Conservation (phyloP, 30 jellyfish, hydroid and myxozoan species). For the Morbakka virulenta region DNA sequence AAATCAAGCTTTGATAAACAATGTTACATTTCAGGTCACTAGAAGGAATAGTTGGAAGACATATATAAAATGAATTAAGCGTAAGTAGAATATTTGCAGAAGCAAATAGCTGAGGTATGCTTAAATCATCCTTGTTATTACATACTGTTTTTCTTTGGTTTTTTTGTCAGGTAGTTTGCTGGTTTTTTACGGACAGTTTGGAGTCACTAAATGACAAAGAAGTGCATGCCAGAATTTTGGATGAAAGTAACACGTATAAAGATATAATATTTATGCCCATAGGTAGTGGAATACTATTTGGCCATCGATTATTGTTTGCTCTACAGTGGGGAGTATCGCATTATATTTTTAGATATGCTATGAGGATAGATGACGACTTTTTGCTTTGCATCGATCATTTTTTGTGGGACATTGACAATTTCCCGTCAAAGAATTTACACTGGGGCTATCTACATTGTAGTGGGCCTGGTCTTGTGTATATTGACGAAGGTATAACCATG, state of each 20-base stretch:
- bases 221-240: background rate
- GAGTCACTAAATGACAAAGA: slow-evolving; percentile 7
- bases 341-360: slow-evolving; percentile 17
- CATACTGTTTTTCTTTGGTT: too few relatives aligned
- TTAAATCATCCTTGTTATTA: too few relatives aligned
- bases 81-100: too few relatives aligned
- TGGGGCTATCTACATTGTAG: slow-evolving; percentile 65
- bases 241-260: background rate
- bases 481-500: slow-evolving; percentile 63
- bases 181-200: slow-evolving; percentile 46
- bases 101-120: too few relatives aligned
- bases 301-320: slow-evolving; percentile 38
- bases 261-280: slow-evolving; percentile 45
- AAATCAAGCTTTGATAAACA: too few relatives aligned
- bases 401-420: background rate
- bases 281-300: slow-evolving; percentile 32
- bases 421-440: slow-evolving; percentile 26
- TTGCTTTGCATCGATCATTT: slow-evolving; percentile 61
- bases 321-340: slow-evolving; percentile 45
- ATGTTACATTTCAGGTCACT: too few relatives aligned
- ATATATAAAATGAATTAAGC: too few relatives aligned
- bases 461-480: slow-evolving; percentile 34
- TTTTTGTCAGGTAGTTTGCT: slow-evolving; percentile 30
- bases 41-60: too few relatives aligned
- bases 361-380: slow-evolving; percentile 72